These are phyloP conservation scores for Zaprionus africanus DNA, from an alignment of 1,140 invertebrate genomes.

Conservation along the genomic window DNA sequence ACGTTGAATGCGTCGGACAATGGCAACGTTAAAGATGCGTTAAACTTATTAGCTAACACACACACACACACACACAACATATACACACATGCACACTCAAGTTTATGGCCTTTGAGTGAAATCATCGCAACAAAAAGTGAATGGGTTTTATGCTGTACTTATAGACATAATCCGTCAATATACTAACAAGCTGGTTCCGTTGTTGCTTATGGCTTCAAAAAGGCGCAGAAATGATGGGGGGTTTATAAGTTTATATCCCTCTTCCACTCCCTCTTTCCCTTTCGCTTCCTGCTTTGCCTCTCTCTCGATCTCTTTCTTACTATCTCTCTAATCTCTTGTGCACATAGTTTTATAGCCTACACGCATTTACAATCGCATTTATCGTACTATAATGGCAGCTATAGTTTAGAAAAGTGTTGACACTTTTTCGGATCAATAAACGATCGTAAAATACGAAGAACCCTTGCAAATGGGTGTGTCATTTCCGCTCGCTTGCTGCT, in stretches of 20 bases:
- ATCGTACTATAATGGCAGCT: conserved; percentile 42
- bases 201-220: background rate
- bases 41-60: conserved; percentile 65
- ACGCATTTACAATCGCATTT: conserved; percentile 46
- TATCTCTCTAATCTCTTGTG: background rate
- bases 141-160: conserved; percentile 76
- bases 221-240: conserved; percentile 66
- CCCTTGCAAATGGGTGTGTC: conserved; percentile 51
- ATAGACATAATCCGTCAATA: conserved; percentile 52
- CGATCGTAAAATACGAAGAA: conserved; percentile 59
- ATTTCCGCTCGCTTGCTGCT: conserved; percentile 61
- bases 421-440: conserved; percentile 72
- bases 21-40: conserved; percentile 62
- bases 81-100: background rate
- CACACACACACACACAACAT: background rate
- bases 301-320: background rate
- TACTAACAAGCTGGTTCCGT: conserved; percentile 13
- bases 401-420: conserved; percentile 67
- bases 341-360: conserved; percentile 55
- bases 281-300: background rate
- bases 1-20: conserved; percentile 44
- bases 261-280: background rate
- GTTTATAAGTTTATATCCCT: conserved; percentile 49
- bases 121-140: conserved; percentile 71
- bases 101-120: conserved; percentile 65